These are phyloP conservation scores for Euzetes globulus DNA, from an alignment of 2,888 invertebrate species.

Conservation along the genomic window DNA sequence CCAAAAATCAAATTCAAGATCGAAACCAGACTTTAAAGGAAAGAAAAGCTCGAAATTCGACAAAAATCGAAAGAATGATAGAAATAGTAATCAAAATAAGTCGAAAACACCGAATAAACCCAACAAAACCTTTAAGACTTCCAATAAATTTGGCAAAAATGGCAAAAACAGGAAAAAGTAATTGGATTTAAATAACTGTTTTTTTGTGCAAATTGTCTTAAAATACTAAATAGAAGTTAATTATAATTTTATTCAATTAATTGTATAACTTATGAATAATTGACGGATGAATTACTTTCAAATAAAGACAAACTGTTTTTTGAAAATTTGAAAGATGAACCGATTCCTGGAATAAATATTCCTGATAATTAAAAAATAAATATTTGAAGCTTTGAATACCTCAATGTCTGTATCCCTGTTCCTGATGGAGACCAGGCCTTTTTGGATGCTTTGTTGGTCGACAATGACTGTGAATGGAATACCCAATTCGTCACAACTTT, in stretches of 20 bases:
- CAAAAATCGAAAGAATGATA: neutral
- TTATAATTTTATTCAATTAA: neutral
- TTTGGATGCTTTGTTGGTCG: neutral
- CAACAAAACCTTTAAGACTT: neutral
- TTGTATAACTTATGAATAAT: neutral
- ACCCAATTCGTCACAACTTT: conserved; percentile 20
- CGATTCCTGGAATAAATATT: neutral
- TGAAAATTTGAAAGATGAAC: conserved; percentile 5
- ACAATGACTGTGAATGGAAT: conserved; percentile 1
- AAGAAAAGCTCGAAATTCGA: neutral
- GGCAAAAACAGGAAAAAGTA: neutral
- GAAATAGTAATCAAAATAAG: neutral
- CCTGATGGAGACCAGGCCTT: neutral
- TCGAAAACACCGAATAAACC: neutral
- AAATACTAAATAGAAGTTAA: neutral
- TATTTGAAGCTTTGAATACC: neutral
- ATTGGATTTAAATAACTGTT: neutral
- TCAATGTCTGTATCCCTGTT: conserved; percentile 16
- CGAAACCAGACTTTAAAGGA: neutral
- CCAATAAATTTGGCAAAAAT: neutral
- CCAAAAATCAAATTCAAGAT: conserved; percentile 4
- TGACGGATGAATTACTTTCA: conserved; percentile 22
- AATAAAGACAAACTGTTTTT: conserved; percentile 6
- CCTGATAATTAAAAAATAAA: neutral
- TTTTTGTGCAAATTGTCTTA: neutral